A percentile compares a stretch with the other conserved stretches of the same genome.
These are phyloP conservation scores for Drosophila santomea DNA, from an alignment of 1,140 invertebrate species.

Conservation along the genomic window DNA sequence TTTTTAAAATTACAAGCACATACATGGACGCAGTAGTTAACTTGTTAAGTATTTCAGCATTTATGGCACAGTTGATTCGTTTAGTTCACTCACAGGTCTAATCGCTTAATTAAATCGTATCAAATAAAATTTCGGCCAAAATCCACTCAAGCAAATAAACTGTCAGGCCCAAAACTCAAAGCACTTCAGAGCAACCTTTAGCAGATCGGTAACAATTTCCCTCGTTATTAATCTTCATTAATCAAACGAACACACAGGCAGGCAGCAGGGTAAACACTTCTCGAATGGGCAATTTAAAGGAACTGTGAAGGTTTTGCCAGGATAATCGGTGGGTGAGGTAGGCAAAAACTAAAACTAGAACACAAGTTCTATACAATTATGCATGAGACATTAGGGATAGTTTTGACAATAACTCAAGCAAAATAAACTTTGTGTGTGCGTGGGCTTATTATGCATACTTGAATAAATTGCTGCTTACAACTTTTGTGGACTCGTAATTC, in stretches of 20 bases:
- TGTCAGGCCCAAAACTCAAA: constrained; percentile 40
- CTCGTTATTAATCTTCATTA: constrained; percentile 75
- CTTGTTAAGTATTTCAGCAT: not conserved
- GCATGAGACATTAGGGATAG: constrained; percentile 51
- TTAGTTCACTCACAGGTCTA: not conserved
- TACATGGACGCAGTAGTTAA: not conserved
- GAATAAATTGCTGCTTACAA: constrained; percentile 66
- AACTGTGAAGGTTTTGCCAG: constrained; percentile 45
- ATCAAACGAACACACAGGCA: constrained; percentile 48
- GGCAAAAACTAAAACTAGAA: constrained; percentile 27
- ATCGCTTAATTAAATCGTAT: constrained; percentile 53
- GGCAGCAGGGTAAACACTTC: constrained; percentile 57
- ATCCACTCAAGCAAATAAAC: constrained; percentile 60
- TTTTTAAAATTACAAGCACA: constrained; percentile 25
- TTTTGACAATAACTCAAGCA: constrained; percentile 60
- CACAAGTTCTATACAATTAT: constrained; percentile 47
- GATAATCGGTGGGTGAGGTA: constrained; percentile 7
- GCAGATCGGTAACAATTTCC: constrained; percentile 61
- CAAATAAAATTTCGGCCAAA: constrained; percentile 31
- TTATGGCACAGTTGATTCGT: not conserved
- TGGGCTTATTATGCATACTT: constrained; percentile 65
- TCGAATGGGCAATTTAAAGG: constrained; percentile 54
- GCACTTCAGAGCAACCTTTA: constrained; percentile 47
- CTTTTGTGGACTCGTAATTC: constrained; percentile 58
- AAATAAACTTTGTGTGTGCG: constrained; percentile 22